Evolutionary conservation across 2,888 invertebrate species (phyloP).

Genomic region (Cosmia trapezina): DNA sequence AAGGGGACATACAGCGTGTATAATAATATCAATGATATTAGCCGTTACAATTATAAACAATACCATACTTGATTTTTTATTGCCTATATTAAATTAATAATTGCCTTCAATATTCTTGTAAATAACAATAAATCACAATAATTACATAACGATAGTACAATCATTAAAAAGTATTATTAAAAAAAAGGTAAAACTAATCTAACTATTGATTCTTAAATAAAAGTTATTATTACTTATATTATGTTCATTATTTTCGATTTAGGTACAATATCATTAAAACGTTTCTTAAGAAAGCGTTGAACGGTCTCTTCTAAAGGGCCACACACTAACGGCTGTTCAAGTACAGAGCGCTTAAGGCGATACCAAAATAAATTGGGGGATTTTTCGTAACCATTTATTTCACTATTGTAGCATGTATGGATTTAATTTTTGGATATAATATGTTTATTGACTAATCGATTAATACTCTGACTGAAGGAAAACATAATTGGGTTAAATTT

Average conservation of each 20-base stretch:
- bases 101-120: conserved; percentile 1
- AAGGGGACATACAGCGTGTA: too few species aligned
- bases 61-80: neutral
- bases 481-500: too few species aligned
- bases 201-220: neutral
- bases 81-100: neutral
- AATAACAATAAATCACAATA: conserved; percentile 3
- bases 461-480: too few species aligned
- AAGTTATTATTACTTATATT: neutral
- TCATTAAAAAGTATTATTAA: neutral
- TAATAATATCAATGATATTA: neutral
- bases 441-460: too few species aligned
- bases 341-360: too few species aligned
- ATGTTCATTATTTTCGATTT: conserved; percentile 1
- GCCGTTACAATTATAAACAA: neutral
- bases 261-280: neutral
- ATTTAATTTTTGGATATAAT: too few species aligned
- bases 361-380: too few species aligned
- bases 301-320: too few species aligned
- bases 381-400: too few species aligned
- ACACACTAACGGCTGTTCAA: neutral
- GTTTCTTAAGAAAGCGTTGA: neutral
- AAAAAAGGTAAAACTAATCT: neutral
- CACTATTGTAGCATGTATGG: too few species aligned
- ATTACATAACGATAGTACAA: neutral